Conservation (phyloP, 2,888 invertebrate species). For the Seira musarum region DNA sequence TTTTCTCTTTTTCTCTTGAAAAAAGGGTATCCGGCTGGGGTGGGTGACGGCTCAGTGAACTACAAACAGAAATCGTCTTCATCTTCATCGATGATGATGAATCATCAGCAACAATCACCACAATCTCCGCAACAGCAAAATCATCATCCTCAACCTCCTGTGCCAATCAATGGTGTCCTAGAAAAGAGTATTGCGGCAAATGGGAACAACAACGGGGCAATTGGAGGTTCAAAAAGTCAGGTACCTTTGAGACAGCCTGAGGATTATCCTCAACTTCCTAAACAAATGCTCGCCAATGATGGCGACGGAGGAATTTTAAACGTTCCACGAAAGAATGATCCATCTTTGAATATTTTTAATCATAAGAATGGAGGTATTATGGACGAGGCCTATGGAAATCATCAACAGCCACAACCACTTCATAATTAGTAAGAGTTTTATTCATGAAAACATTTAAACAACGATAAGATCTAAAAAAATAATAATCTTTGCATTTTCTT, state of each 20-base stretch:
- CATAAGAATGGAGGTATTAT: constrained; percentile 65
- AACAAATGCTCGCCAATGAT: constrained; percentile 4
- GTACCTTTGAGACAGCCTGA: constrained; percentile 36
- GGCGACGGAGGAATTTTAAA: constrained; percentile 22
- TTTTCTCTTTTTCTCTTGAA: neutral
- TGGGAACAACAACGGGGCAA: neutral
- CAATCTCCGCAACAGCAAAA: constrained; percentile 31
- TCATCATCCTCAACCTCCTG: constrained; percentile 52
- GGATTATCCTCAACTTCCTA: constrained; percentile 21
- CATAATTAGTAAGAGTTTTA: constrained; percentile 44
- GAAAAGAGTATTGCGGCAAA: constrained; percentile 16
- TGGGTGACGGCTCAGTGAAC: neutral
- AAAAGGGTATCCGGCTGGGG: constrained; percentile 27
- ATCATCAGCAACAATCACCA: constrained; percentile 37
- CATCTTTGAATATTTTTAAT: constrained; percentile 57
- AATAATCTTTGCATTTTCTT: neutral
- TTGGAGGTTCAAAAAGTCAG: constrained; percentile 20
- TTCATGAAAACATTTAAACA: neutral
- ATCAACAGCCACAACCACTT: constrained; percentile 57
- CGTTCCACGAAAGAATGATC: constrained; percentile 39
- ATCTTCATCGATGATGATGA: neutral
- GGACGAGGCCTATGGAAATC: constrained; percentile 63
- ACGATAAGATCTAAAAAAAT: neutral
- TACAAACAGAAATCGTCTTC: constrained; percentile 24
- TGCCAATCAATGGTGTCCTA: constrained; percentile 24